Conservation (phyloP, 2,797 vertebrate genomes). For the Lateolabrax maculatus region DNA sequence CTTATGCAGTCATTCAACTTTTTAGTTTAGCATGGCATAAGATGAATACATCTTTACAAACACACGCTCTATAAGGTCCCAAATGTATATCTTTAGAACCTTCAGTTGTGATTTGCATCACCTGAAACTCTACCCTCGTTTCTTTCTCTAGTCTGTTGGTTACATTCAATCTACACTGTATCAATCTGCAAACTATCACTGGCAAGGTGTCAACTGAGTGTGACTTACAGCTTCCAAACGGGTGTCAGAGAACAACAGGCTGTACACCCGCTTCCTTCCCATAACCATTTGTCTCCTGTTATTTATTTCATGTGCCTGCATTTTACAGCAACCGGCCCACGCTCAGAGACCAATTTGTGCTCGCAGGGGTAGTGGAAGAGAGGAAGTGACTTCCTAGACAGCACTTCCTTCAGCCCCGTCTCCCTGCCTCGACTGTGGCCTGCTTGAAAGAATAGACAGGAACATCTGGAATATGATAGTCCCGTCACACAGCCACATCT, state of each 20-base stretch:
- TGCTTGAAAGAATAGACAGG: slow-evolving; percentile 77
- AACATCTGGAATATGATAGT: slow-evolving; percentile 86
- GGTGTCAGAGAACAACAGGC: slow-evolving; percentile 67
- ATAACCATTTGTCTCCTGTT: slow-evolving; percentile 73
- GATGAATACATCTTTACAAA: background rate
- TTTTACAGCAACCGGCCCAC: slow-evolving; percentile 70
- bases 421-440: slow-evolving; percentile 72
- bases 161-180: slow-evolving; percentile 37
- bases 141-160: slow-evolving; percentile 15
- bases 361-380: slow-evolving; percentile 54
- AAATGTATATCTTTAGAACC: background rate
- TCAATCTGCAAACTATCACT: slow-evolving; percentile 25
- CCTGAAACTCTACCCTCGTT: background rate
- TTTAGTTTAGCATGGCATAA: background rate
- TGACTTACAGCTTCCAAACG: slow-evolving; percentile 66
- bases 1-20: background rate
- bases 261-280: slow-evolving; percentile 58
- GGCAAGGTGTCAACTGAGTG: slow-evolving; percentile 46
- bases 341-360: slow-evolving; percentile 77
- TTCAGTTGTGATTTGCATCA: slow-evolving; percentile 3
- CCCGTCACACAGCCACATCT: slow-evolving; percentile 77
- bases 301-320: slow-evolving; percentile 73
- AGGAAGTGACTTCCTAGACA: slow-evolving; percentile 83
- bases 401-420: slow-evolving; percentile 78
- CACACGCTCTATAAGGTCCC: background rate